Evolutionary conservation across 2,113 vertebrate species (phyloP).

Genomic region (Trematocara zebra): DNA sequence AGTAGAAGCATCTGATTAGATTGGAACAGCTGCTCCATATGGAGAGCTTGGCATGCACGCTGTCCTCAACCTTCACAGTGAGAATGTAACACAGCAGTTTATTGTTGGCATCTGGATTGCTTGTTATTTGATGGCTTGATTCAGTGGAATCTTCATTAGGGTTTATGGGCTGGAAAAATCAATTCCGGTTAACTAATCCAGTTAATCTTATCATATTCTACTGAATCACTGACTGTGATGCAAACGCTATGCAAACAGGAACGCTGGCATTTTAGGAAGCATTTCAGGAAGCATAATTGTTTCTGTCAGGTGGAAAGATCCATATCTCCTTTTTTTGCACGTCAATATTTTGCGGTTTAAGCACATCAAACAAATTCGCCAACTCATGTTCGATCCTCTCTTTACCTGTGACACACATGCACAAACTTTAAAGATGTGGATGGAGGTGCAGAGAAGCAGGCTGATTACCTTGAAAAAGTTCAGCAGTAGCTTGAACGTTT

Average conservation of each 20-base stretch:
- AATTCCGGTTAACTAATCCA: neutral
- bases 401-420: neutral
- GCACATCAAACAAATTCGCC: neutral
- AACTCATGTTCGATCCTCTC: neutral
- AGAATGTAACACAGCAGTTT: neutral
- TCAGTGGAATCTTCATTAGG: neutral
- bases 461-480: neutral
- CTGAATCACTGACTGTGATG: neutral
- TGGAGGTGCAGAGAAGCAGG: neutral
- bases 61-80: neutral
- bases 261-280: neutral
- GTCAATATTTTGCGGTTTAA: neutral
- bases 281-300: neutral
- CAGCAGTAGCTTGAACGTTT: neutral
- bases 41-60: neutral
- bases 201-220: neutral
- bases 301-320: neutral
- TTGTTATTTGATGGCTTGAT: neutral
- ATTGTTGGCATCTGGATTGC: neutral
- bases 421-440: neutral
- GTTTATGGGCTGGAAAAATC: neutral
- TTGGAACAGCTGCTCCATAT: slow-evolving; percentile 27
- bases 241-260: neutral
- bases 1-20: slow-evolving; percentile 16
- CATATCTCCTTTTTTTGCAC: neutral